Evolutionary conservation across 2,888 invertebrate species (phyloP), one percentile per base, ranked within the genome.

Genomic region (Hybos culiciformis): DNA sequence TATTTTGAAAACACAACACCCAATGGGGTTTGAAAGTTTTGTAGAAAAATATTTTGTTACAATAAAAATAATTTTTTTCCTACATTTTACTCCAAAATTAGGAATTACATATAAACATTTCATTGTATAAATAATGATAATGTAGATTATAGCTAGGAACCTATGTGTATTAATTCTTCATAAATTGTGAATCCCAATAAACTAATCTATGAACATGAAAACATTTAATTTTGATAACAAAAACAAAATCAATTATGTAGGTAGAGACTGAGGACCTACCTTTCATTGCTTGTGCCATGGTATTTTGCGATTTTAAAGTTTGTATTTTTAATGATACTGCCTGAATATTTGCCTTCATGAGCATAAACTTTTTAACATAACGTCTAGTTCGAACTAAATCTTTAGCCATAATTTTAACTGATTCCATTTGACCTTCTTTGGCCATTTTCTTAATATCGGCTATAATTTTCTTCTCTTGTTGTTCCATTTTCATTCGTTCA

Each of bases 241-340:
- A 6, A 31, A 29, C n/a, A 7, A 15, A 4, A 9, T 23, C 14
- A 9, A 8, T 5, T 6, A 6, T 5, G 14, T 20, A 17, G 6
- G 17, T n/a, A 20, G 19, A 17, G n/a, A 15, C 5, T 39, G 9
- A 4, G 9, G 1, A 42, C 48, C 23, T 47, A 66, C 66, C 97
- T 64, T 87, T 87, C 98, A 98, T 98, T 0, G 98, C 98, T 68
- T 92, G 83, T 17, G 97, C 97, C 97, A 98, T 98, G 6, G 96
- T 88, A 70, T 93, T 97, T 70, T 97, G 97, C 7, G 96, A 96
- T 64, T 92, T 83, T 17, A 98, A 74, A 0, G 97, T 96, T 70
- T 96, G 96, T 49, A 97, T 94, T 72, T 97, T 98, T 43, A 98
- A 74, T 1, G 94, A 85, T 11, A 94, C 93, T 0, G 92, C 94